These are phyloP conservation scores for Leptinotarsa haldemani DNA, from an alignment of 2,888 invertebrate genomes.

Conservation along the genomic window DNA sequence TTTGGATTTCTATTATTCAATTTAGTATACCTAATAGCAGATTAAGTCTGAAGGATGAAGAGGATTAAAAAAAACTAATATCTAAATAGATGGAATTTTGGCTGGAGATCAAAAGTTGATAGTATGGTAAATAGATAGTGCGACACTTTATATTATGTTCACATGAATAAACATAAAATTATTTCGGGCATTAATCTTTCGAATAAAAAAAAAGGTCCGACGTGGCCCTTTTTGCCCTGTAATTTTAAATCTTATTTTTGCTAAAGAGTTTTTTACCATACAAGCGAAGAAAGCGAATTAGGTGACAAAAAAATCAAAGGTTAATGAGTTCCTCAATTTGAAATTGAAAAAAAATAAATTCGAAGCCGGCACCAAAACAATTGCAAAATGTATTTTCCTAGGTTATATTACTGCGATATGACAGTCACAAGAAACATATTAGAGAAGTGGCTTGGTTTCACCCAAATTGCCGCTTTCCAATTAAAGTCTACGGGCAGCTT, in stretches of 20 bases:
- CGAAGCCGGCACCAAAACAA: background rate
- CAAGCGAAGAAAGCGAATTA: background rate
- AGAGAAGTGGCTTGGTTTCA: slow-evolving; percentile 6
- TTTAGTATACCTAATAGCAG: background rate
- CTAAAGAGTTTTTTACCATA: background rate
- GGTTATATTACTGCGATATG: background rate
- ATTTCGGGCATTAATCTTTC: too few species aligned
- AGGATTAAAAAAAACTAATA: background rate
- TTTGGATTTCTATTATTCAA: background rate
- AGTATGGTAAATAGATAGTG: background rate
- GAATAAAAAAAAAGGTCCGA: too few species aligned
- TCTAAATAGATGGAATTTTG: background rate
- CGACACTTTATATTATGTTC: background rate
- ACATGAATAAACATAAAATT: background rate
- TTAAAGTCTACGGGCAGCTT: background rate
- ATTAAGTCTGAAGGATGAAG: background rate
- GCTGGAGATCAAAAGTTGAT: background rate
- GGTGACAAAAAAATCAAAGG: background rate
- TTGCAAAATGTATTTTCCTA: background rate
- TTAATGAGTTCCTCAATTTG: background rate
- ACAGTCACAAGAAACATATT: background rate
- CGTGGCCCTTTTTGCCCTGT: background rate
- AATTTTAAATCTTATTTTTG: background rate
- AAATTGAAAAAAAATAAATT: background rate
- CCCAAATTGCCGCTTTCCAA: background rate